Evolutionary conservation across 2,888 invertebrate genomes (phyloP), one percentile per base, ranked within the genome.

Genomic region (Drosophila algonquin): DNA sequence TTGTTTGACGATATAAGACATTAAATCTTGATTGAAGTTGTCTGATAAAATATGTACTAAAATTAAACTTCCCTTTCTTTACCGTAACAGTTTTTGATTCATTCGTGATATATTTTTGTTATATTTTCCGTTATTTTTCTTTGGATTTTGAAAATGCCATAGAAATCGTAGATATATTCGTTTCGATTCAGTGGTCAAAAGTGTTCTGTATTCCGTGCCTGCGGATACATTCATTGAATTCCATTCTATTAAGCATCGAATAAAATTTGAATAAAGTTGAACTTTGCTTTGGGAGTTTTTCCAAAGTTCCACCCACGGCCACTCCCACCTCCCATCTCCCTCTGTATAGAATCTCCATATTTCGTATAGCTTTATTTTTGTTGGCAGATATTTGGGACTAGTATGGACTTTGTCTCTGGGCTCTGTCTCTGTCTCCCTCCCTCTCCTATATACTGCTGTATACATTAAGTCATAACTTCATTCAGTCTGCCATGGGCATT

Each of bases 381-480:
- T 10, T 35, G 27, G 10, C 18, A 35, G 50, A 40, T 32, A 35
- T 63, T 63, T 35, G 16, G 51, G 21, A 40, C 45, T 40, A 27
- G 27, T 27, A 27, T 7, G 16, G 21, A 21, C 21, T 21, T 21
- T 40, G n/a, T 27, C 40, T 51, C 14, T 40, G 2, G 9, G 32
- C 24, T 16, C 48, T 21, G 21, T 21, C 21, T 4, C 24, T 24
- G 24, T 24, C 4, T 24, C 24, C 24, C 5, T 44, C 4, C 7
- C 44, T 18, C n/a, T 35, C 40, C 50, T 57, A 52, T 58, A 56
- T 54, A 65, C 60, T 63, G 53, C 70, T 67, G 81, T 74, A 57
- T 79, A 73, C 76, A 82, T 82, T 81, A 81, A 87, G 84, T 72
- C 87, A 82, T 82, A 87, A 82, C 84, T 87, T 81, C 75, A 81